These are phyloP conservation scores for Entomobrya proxima DNA, from an alignment of 2,888 invertebrate species.

Conservation along the genomic window DNA sequence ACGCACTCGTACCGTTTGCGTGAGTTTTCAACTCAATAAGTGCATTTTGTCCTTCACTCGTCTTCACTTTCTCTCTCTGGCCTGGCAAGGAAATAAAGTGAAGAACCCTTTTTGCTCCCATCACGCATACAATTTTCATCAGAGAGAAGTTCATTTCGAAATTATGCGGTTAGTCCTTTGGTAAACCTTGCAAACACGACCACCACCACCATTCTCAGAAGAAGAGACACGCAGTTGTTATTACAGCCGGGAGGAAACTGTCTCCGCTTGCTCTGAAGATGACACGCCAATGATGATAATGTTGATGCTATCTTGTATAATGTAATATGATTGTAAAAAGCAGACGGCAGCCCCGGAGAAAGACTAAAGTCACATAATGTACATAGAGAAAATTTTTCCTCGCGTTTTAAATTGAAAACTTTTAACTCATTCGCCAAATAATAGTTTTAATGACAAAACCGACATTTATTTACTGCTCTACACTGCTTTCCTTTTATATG, in stretches of 20 bases:
- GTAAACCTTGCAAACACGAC: background rate
- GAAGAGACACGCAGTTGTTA: background rate
- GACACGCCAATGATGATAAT: background rate
- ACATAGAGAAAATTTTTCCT: constrained; percentile 12
- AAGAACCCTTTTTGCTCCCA: background rate
- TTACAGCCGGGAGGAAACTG: constrained; percentile 16
- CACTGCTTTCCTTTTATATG: background rate
- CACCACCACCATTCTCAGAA: background rate
- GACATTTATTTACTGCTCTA: constrained; percentile 5
- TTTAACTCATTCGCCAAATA: constrained; percentile 21
- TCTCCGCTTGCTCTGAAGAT: constrained; percentile 15
- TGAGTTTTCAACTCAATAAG: constrained; percentile 33
- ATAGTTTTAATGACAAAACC: constrained; percentile 25
- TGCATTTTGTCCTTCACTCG: constrained; percentile 47
- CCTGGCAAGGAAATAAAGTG: constrained; percentile 1
- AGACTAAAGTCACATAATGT: background rate
- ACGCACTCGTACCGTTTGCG: constrained; percentile 10
- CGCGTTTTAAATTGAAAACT: constrained; percentile 58
- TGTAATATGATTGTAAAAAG: background rate
- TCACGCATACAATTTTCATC: background rate
- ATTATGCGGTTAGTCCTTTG: background rate
- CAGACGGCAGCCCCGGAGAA: too few species aligned
- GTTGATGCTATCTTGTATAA: constrained; percentile 10
- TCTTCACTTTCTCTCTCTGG: background rate
- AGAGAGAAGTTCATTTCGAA: constrained; percentile 19